phyloP scores from a whole-genome alignment of 2,888 invertebrate species.

The Stratiomys singularior region DNA sequence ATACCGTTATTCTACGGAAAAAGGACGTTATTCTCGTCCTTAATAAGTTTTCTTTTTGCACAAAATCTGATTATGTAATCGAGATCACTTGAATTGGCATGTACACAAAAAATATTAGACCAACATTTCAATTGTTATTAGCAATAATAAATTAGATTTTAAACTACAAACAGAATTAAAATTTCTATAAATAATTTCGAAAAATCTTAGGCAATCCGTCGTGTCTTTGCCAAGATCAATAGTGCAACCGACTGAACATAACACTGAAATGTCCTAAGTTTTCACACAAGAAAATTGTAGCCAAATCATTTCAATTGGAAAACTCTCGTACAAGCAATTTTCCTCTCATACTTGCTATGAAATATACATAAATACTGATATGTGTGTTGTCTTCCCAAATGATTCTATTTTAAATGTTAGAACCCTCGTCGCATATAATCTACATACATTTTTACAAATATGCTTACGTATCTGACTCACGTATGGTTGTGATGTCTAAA shows the following conservation, averaged over 20 bases:
- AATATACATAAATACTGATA: not conserved
- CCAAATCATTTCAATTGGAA: not conserved
- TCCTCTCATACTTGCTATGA: not conserved
- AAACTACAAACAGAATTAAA: not conserved
- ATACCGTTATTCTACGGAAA: no score
- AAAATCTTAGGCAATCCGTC: not conserved
- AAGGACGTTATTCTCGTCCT: no score
- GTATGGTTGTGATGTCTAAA: no score
- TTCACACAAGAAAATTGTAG: not conserved
- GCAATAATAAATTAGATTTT: not conserved
- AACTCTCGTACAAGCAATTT: not conserved
- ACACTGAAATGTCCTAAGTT: not conserved
- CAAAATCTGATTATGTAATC: not conserved
- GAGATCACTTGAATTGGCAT: not conserved
- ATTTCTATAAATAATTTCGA: not conserved
- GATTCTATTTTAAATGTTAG: constrained; percentile 29
- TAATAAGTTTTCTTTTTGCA: no score
- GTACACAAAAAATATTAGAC: no score
- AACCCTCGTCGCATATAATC: not conserved
- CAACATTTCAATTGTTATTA: no score
- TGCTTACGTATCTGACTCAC: not conserved
- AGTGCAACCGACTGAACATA: not conserved
- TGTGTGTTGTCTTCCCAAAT: not conserved
- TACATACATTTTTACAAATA: no score
- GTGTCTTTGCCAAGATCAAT: not conserved